phyloP scores from a whole-genome alignment of 2,113 vertebrate species.

The Lophius piscatorius region DNA sequence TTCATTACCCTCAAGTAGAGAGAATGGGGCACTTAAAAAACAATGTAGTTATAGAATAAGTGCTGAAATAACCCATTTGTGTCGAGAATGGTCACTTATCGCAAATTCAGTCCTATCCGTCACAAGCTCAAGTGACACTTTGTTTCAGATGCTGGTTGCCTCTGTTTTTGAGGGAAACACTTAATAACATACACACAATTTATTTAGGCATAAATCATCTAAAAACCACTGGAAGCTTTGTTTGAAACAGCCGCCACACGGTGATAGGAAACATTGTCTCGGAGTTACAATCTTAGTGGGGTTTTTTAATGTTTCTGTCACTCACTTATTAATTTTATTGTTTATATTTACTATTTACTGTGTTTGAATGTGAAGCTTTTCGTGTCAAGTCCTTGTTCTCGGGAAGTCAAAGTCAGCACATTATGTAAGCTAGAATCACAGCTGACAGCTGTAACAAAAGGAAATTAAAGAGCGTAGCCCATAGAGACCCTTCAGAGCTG shows the following conservation, averaged over 20 bases:
- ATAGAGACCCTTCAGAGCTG: slow-evolving; percentile 1
- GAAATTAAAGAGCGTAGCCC: slow-evolving; percentile 25
- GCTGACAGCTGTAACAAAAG: slow-evolving; percentile 15
- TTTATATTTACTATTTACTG: slow-evolving; percentile 1
- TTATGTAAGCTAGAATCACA: slow-evolving; percentile 13
- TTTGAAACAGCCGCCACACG: too few species aligned
- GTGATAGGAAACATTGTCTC: too few species aligned
- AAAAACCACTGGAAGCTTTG: too few species aligned
- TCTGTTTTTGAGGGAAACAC: slow-evolving; percentile 33
- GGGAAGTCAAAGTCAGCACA: too few species aligned
- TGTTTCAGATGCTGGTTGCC: slow-evolving; percentile 3
- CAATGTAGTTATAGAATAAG: slow-evolving; percentile 23
- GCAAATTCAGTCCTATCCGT: slow-evolving; percentile 14
- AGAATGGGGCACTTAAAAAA: slow-evolving; percentile 11
- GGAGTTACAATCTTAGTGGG: too few species aligned
- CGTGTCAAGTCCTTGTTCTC: too few species aligned
- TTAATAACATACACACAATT: too few species aligned
- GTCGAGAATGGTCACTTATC: slow-evolving; percentile 29
- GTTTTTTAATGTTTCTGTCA: too few species aligned
- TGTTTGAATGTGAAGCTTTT: too few species aligned
- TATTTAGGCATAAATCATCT: too few species aligned
- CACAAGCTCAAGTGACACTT: slow-evolving; percentile 39
- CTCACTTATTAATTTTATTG: slow-evolving; percentile 2
- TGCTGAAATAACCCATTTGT: slow-evolving; percentile 22
- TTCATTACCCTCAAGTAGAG: slow-evolving; percentile 23